Base-by-base conservation (phyloP, 2,888 invertebrate species). In the Agonopterix arenella region DNA sequence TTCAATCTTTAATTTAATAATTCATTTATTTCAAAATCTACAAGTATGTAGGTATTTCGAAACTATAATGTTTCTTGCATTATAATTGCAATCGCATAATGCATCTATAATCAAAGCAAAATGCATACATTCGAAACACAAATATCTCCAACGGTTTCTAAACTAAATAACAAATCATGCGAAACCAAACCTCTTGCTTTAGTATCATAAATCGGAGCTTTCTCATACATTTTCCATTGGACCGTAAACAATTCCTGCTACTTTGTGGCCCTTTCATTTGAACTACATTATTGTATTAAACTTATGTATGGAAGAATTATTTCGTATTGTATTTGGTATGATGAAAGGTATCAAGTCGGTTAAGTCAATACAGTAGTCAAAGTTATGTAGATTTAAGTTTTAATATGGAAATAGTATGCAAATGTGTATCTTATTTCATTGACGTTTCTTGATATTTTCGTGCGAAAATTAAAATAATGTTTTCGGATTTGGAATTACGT, bases 191-290 rank as follows among this genome's bases (percentile, higher is more conserved):
- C 51, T 43, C 36, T 44, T 36, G n/a, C 43, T 44, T 36, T 49
- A 28, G 43, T 11, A 58, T 44, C 63, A 66, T 67, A 68, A 60
- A 64, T 57, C 51, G 45, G 46, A 43, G 47, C 57, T 52, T 60
- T 59, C 60, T 61, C 64, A 64, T 68, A 64, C 59, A 68, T 64
- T 68, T 52, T 51, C 56, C 56, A 62, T 55, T 54, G 54, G 54
- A 49, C 56, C 55, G 56, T 69, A 69, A 67, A 69, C 61, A 62
- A 60, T 60, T 56, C 59, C 47, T 51, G 48, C 50, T 49, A 55
- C 48, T 59, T 53, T 58, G 53, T 50, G 53, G 16, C 53, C 56
- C 60, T 62, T 66, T 61, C 64, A 61, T 61, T 60, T 59, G 54
- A 54, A 46, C 42, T 59, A 58, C 60, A 48, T 50, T 51, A 60